Base-by-base conservation (phyloP, 2,113 vertebrate genomes). In the Ifrita kowaldi region DNA sequence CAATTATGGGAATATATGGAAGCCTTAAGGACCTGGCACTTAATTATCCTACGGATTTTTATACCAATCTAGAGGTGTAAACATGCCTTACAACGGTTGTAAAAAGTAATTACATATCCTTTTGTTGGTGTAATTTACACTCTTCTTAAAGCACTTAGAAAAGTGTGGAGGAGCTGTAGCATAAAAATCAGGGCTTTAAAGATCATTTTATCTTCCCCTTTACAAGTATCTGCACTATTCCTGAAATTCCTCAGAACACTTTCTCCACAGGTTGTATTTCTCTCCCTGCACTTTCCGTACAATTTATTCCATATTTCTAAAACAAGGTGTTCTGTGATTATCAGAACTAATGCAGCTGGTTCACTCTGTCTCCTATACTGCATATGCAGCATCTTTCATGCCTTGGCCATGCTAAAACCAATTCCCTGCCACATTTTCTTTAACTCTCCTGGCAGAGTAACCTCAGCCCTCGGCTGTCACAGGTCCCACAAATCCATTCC, bases 61-160 rank as follows among this genome's bases (percentile, higher is more conserved):
- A 92, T 76, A 94, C 87, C 89, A 89, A 91, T 93, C 89, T 73
- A 83, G 78, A 91, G 92, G 84, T 88, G 95, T 93, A 95, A 95
- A 94, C 88, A 93, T 93, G 83, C 69, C 88, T 94, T 96, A 71
- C 60, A 64, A 64, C 56, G 76, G 88, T 35, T 87, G 80, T 96
- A 96, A 96, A 96, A 97, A 86, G 92, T 96, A 96, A 97, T 96
- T 96, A 96, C 93, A 93, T 65, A 95, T 93, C 93, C 83, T 94
- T 96, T 92, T 90, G 88, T 84, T 95, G 90, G 76, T 75, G 86
- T 90, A 92, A 96, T 96, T 96, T 96, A 95, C 84, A 56, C 23
- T 80, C 83, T 95, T 88, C 86, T 89, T 93, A 96, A 86, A 90
- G 92, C 90, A 93, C 76, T 96, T 95, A 86, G 90, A 93, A 96